Conservation (phyloP, 2,888 invertebrate species). For the Eristalinus sepulchralis region DNA sequence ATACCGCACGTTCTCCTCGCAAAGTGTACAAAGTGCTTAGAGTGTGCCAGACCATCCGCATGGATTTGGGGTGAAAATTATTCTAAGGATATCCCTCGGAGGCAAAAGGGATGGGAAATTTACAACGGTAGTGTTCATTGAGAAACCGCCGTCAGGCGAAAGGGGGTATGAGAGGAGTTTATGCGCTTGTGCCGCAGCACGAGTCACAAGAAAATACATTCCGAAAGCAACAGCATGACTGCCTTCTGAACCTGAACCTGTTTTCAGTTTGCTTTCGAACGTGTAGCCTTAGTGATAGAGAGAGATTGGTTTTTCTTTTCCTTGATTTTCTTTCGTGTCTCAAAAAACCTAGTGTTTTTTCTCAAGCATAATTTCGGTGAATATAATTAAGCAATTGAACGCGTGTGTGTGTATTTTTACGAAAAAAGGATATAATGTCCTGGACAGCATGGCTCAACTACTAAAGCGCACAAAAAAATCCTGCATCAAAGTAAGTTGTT, state of each 20-base stretch:
- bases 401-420: background rate
- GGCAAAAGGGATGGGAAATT: conserved; percentile 31
- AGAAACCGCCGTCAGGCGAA: conserved; percentile 32
- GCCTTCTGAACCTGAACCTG: conserved; percentile 27
- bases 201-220: conserved; percentile 33
- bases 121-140: conserved; percentile 43
- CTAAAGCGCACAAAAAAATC: conserved; percentile 80
- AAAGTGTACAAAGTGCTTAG: conserved; percentile 44
- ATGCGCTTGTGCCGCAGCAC: conserved; percentile 65
- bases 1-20: conserved; percentile 19
- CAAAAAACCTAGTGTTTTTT: background rate
- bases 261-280: conserved; percentile 60
- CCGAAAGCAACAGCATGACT: conserved; percentile 61
- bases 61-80: conserved; percentile 47
- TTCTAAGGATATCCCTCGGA: conserved; percentile 9
- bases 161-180: conserved; percentile 24
- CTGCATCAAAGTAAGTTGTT: conserved; percentile 78
- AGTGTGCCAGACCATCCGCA: conserved; percentile 51
- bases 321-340: background rate
- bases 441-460: conserved; percentile 77
- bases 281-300: conserved; percentile 54
- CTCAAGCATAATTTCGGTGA: conserved; percentile 14
- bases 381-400: background rate
- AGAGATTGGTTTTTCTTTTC: background rate
- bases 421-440: background rate